These are phyloP conservation scores for Andricus quercusramuli DNA, from an alignment of 2,888 invertebrate species.

Conservation along the genomic window DNA sequence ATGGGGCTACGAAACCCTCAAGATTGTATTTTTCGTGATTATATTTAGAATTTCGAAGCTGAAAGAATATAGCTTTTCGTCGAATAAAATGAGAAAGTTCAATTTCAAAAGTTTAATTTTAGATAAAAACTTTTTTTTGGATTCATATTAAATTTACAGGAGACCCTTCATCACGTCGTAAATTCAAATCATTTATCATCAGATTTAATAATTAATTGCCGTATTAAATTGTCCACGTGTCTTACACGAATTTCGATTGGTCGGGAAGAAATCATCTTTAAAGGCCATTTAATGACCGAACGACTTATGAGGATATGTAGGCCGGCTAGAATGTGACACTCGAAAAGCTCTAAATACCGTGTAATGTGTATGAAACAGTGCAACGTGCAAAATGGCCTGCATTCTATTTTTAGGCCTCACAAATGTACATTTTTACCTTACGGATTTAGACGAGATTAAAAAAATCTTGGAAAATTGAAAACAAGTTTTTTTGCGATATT, in stretches of 20 bases:
- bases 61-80: slow-evolving; percentile 5
- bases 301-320: slow-evolving; percentile 13
- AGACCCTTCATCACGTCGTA: background rate
- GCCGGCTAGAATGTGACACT: slow-evolving; percentile 25
- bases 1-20: background rate
- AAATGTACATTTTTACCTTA: background rate
- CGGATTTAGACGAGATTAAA: background rate
- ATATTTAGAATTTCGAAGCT: background rate
- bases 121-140: background rate
- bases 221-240: slow-evolving; percentile 15
- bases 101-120: background rate
- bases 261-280: slow-evolving; percentile 18
- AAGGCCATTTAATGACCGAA: slow-evolving; percentile 17
- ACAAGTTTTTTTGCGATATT: too few species aligned
- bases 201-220: slow-evolving; percentile 5
- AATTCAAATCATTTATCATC: slow-evolving; percentile 7
- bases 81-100: slow-evolving; percentile 10
- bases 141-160: background rate
- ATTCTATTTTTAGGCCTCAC: slow-evolving; percentile 8
- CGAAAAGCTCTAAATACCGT: slow-evolving; percentile 19
- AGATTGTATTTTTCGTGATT: background rate
- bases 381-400: slow-evolving; percentile 4
- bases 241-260: slow-evolving; percentile 13
- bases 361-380: slow-evolving; percentile 37
- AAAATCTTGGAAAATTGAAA: background rate